Conservation (phyloP, 2,797 vertebrate genomes). For the Graptemys geographica region DNA sequence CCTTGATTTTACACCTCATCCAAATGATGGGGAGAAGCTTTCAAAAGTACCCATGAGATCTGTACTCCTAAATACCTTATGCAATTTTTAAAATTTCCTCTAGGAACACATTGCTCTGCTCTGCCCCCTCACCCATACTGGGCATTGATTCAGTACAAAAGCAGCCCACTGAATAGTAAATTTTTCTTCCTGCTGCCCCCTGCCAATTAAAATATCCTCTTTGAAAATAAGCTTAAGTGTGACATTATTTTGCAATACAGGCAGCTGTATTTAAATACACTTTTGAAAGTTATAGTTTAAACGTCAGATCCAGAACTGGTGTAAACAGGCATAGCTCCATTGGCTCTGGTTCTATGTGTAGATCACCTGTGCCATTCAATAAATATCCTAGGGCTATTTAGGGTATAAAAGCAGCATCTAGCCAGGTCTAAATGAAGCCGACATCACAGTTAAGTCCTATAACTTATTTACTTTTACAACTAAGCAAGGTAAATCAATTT, state of each 20-base stretch:
- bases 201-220: not conserved
- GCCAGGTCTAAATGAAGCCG: not conserved
- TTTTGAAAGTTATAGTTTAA: not conserved
- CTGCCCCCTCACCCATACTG: not conserved
- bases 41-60: no score
- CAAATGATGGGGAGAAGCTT: no score
- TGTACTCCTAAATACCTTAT: no score
- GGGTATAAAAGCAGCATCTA: not conserved
- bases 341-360: not conserved
- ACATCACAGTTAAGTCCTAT: not conserved
- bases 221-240: not conserved
- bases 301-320: not conserved
- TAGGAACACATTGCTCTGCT: not conserved
- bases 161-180: not conserved
- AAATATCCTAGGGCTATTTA: not conserved
- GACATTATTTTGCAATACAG: constrained; percentile 11
- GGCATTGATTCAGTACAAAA: not conserved
- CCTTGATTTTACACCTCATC: not conserved
- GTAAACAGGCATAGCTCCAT: not conserved
- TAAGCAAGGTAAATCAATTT: not conserved
- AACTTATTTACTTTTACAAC: constrained; percentile 20
- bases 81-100: not conserved
- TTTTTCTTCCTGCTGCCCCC: not conserved
- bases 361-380: not conserved
- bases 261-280: constrained; percentile 4